A percentile compares a stretch with the other conserved stretches of the same genome.
phyloP scores from a whole-genome alignment of 2,888 invertebrate genomes.

The Idaea aversata region DNA sequence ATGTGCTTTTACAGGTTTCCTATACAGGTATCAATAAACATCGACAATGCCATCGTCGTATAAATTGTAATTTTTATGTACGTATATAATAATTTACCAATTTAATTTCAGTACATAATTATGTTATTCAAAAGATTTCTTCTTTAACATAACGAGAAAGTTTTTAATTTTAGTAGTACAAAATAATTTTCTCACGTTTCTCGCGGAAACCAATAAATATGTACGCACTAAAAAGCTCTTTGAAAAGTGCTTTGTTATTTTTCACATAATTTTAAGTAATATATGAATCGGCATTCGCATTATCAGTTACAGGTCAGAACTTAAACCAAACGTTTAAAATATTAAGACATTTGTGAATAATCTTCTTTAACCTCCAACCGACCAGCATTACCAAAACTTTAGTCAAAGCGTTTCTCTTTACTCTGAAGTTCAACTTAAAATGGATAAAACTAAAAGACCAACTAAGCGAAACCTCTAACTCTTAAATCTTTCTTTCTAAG shows the following conservation, averaged over 20 bases:
- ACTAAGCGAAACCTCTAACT: not conserved
- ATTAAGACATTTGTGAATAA: conserved; percentile 71
- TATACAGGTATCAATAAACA: conserved; percentile 71
- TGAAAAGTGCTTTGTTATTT: conserved; percentile 30
- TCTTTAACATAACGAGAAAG: not conserved
- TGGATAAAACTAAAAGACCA: not conserved
- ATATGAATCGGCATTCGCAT: conserved; percentile 65
- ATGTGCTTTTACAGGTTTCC: conserved; percentile 67
- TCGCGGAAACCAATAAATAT: not conserved
- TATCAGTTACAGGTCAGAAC: conserved; percentile 58
- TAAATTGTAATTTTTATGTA: not conserved
- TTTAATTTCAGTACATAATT: no score
- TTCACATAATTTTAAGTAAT: conserved; percentile 59
- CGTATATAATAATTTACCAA: no score
- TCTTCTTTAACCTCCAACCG: conserved; percentile 25
- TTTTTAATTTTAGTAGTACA: not conserved
- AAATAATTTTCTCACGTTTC: not conserved
- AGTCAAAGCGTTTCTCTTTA: conserved; percentile 15
- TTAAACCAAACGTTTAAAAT: conserved; percentile 70
- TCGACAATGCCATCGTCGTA: not conserved
- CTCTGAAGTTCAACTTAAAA: not conserved
- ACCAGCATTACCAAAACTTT: conserved; percentile 10
- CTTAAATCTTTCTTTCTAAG: not conserved
- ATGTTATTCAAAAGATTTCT: no score
- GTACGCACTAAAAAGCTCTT: conserved; percentile 28